These are phyloP conservation scores for Argynnis bischoffii DNA, from an alignment of 2,888 invertebrate genomes.

Conservation along the genomic window DNA sequence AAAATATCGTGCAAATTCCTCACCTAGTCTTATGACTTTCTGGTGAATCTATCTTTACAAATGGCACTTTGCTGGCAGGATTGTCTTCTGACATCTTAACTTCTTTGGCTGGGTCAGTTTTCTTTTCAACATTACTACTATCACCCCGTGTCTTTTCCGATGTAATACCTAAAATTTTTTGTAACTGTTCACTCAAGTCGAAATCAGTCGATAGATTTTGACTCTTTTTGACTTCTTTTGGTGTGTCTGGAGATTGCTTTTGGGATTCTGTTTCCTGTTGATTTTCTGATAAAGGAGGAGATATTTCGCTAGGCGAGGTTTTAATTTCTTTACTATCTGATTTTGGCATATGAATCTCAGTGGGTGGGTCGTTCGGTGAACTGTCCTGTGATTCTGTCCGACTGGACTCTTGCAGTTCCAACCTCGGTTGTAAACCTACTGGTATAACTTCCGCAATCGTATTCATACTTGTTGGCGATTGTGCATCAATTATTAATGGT, in stretches of 20 bases:
- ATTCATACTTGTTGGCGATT: constrained; percentile 74
- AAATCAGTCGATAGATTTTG: constrained; percentile 79
- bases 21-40: constrained; percentile 71
- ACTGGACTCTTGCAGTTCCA: constrained; percentile 63
- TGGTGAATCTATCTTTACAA: constrained; percentile 78
- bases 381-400: constrained; percentile 62
- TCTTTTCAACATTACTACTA: constrained; percentile 58
- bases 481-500: constrained; percentile 73
- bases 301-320: constrained; percentile 75
- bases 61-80: constrained; percentile 62
- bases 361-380: constrained; percentile 60
- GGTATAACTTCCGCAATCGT: constrained; percentile 76
- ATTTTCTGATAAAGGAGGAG: constrained; percentile 67
- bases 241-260: constrained; percentile 73
- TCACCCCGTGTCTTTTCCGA: constrained; percentile 73
- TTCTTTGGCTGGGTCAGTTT: constrained; percentile 64
- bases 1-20: background rate
- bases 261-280: constrained; percentile 66
- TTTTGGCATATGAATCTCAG: constrained; percentile 71
- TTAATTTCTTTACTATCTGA: constrained; percentile 66
- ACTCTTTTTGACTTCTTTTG: constrained; percentile 75
- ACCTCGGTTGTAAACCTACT: constrained; percentile 64
- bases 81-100: constrained; percentile 70
- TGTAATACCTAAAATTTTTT: constrained; percentile 76
- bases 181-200: constrained; percentile 76